Conservation (phyloP, 2,113 vertebrate species). For the Scomber scombrus region DNA sequence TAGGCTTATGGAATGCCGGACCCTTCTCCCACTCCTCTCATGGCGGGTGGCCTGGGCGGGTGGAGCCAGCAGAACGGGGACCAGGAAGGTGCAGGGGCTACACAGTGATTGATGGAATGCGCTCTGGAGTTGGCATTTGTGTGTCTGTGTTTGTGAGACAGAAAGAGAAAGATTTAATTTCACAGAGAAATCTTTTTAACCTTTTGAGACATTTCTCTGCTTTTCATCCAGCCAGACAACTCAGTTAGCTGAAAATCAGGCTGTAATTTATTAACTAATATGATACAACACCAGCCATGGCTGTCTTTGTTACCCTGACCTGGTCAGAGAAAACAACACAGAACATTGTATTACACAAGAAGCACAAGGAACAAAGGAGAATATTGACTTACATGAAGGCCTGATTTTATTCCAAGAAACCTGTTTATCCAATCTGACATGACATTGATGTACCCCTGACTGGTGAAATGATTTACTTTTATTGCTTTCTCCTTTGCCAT, state of each 20-base stretch:
- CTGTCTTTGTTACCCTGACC: slow-evolving; percentile 20
- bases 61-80: slow-evolving; percentile 52
- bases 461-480: slow-evolving; percentile 60
- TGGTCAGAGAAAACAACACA: slow-evolving; percentile 35
- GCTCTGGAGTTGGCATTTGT: slow-evolving; percentile 30
- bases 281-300: slow-evolving; percentile 39
- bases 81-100: slow-evolving; percentile 54
- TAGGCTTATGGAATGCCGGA: slow-evolving; percentile 76
- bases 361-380: slow-evolving; percentile 20
- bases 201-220: slow-evolving; percentile 25
- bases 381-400: slow-evolving; percentile 37
- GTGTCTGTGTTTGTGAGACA: slow-evolving; percentile 15
- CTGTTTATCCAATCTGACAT: slow-evolving; percentile 61
- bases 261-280: slow-evolving; percentile 62
- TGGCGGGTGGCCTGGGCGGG: slow-evolving; percentile 67
- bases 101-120: slow-evolving; percentile 47
- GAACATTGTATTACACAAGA: slow-evolving; percentile 36
- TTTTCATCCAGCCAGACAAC: slow-evolving; percentile 14
- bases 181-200: not conserved
- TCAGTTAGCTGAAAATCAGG: slow-evolving; percentile 40
- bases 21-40: slow-evolving; percentile 49
- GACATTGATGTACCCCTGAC: slow-evolving; percentile 40
- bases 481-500: slow-evolving; percentile 53
- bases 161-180: slow-evolving; percentile 20
- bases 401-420: slow-evolving; percentile 49